These are phyloP conservation scores for Ptychadena robeensis DNA, from an alignment of 2,797 vertebrate species.

Conservation along the genomic window DNA sequence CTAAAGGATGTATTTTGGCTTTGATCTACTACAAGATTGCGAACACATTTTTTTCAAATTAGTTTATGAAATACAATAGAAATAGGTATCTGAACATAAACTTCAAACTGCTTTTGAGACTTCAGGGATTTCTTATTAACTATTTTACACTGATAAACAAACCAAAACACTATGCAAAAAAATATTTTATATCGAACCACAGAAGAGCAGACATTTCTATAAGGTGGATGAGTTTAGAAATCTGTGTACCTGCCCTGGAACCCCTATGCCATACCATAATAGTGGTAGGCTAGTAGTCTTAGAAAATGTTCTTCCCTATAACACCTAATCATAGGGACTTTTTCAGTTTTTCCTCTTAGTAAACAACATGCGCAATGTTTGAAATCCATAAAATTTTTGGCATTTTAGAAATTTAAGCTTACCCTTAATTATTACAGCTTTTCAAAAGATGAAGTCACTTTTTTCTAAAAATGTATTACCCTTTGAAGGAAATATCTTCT, in stretches of 20 bases:
- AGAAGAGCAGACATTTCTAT: background rate
- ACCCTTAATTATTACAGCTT: background rate
- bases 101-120: background rate
- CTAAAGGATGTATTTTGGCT: constrained; percentile 1
- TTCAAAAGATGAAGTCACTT: background rate
- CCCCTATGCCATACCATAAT: too few relatives aligned
- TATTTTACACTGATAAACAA: too few relatives aligned
- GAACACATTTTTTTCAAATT: background rate
- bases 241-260: too few relatives aligned
- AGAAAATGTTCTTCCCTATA: background rate
- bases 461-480: background rate
- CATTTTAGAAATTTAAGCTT: too few relatives aligned
- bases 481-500: background rate
- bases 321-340: background rate
- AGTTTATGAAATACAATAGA: background rate
- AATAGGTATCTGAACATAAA: background rate
- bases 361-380: too few relatives aligned
- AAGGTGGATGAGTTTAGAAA: background rate
- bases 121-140: background rate
- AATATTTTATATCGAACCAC: background rate
- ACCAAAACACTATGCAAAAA: too few relatives aligned
- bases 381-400: background rate
- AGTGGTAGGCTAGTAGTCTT: background rate
- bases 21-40: background rate
- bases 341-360: too few relatives aligned